phyloP scores from a whole-genome alignment of 2,797 vertebrate species.

The Clarias laeviceps region DNA sequence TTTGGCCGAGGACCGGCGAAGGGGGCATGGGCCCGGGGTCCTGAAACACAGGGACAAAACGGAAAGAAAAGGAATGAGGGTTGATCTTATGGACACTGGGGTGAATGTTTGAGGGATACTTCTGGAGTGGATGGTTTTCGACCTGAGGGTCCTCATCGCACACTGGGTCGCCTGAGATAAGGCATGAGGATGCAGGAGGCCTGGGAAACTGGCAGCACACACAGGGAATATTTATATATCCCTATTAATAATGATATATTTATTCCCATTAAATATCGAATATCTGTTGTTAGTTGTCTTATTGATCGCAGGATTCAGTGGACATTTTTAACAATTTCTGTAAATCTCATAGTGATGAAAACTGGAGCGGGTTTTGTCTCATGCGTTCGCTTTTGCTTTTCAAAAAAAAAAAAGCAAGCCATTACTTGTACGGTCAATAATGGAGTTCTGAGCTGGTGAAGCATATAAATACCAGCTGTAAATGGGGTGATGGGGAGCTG shows the following conservation, averaged over 20 bases:
- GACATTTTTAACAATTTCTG: neutral
- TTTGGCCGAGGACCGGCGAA: constrained; percentile 86
- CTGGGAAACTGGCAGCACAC: constrained; percentile 20
- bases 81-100: neutral
- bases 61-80: neutral
- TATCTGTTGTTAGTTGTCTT: neutral
- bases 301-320: neutral
- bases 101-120: neutral
- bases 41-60: constrained; percentile 64
- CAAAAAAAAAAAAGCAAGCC: neutral
- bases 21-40: constrained; percentile 89
- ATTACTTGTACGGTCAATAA: neutral
- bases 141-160: neutral
- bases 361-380: neutral
- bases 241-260: too few species aligned
- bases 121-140: neutral
- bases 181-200: neutral
- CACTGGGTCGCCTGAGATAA: neutral
- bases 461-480: constrained; percentile 1
- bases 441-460: neutral
- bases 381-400: neutral
- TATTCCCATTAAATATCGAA: too few species aligned
- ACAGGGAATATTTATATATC: neutral
- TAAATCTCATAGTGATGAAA: neutral
- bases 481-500: constrained; percentile 39